Conservation (phyloP, 2,888 invertebrate species). For the Seira musarum region DNA sequence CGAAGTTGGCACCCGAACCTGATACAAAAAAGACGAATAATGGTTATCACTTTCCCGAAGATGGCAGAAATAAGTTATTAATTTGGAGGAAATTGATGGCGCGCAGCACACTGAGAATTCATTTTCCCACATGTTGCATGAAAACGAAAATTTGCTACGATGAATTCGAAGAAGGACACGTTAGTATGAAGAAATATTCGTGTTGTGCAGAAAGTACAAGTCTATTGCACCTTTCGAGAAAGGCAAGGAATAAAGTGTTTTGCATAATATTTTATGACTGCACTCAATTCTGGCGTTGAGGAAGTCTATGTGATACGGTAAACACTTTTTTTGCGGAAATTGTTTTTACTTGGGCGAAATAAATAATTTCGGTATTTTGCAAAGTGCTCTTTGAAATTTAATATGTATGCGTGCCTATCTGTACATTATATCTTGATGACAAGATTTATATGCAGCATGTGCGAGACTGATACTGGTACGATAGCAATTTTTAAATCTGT, state of each 20-base stretch:
- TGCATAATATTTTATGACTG: no score
- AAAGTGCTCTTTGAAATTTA: neutral
- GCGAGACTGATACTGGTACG: slow-evolving; percentile 20
- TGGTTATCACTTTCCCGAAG: neutral
- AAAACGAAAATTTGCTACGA: no score
- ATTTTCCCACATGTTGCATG: no score
- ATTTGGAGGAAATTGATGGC: slow-evolving; percentile 14
- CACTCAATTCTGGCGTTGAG: no score
- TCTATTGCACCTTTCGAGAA: no score
- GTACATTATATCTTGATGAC: slow-evolving; percentile 32
- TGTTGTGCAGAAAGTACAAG: no score
- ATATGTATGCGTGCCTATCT: neutral
- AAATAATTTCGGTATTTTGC: neutral
- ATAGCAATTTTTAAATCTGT: slow-evolving; percentile 19
- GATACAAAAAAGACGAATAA: slow-evolving; percentile 32
- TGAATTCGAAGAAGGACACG: no score
- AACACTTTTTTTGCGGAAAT: no score
- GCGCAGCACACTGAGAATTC: slow-evolving; percentile 7
- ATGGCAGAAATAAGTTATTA: neutral
- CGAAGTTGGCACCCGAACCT: slow-evolving; percentile 78
- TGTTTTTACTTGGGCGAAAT: neutral
- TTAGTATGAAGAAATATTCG: no score
- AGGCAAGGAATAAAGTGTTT: no score
- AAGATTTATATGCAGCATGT: slow-evolving; percentile 60
- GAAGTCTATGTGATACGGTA: no score